phyloP scores from a whole-genome alignment of 2,888 invertebrate genomes.

The Oxytorus armatus region DNA sequence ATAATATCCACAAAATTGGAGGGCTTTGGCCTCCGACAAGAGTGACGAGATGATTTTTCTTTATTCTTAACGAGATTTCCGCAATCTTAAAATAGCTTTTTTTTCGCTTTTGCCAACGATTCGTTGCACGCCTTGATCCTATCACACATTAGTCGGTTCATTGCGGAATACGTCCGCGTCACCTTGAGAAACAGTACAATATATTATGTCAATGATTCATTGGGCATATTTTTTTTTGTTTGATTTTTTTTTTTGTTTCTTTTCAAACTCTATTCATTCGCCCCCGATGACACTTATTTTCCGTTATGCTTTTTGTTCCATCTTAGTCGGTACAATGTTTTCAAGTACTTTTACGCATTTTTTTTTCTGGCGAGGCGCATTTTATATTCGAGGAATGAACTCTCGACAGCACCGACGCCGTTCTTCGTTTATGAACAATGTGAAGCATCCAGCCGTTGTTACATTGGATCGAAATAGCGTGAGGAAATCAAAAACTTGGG shows the following conservation, averaged over 20 bases:
- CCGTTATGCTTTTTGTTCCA: conserved; percentile 11
- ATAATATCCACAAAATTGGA: conserved; percentile 23
- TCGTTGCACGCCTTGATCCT: conserved; percentile 24
- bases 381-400: neutral
- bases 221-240: conserved; percentile 12
- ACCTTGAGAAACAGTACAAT: conserved; percentile 36
- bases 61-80: conserved; percentile 7
- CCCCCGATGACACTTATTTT: conserved; percentile 25
- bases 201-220: conserved; percentile 19
- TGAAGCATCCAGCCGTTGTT: conserved; percentile 30
- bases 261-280: neutral
- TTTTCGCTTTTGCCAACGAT: conserved; percentile 19
- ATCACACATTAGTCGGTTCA: conserved; percentile 44
- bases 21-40: too few relatives aligned
- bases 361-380: conserved; percentile 7
- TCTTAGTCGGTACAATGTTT: neutral
- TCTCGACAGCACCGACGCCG: conserved; percentile 6
- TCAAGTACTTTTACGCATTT: conserved; percentile 38
- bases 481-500: neutral
- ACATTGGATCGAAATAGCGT: conserved; percentile 24
- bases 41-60: conserved; percentile 23
- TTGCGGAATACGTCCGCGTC: conserved; percentile 7
- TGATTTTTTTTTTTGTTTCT: neutral
- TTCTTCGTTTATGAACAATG: conserved; percentile 23
- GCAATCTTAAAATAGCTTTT: conserved; percentile 9